These are phyloP conservation scores for Galleria mellonella DNA, from an alignment of 1,140 invertebrate genomes.

Conservation along the genomic window DNA sequence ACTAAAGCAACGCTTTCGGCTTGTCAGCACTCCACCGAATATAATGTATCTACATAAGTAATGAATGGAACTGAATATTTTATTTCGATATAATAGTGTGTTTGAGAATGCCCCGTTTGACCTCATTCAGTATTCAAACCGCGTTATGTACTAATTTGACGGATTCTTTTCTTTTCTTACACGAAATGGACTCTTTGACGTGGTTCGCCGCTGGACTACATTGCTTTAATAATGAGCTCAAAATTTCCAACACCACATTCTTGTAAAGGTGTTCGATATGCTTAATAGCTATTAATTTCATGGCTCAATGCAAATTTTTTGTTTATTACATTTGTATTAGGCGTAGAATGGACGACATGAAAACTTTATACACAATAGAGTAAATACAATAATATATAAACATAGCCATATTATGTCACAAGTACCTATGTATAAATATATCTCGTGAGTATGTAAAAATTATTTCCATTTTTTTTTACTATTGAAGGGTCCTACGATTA, in stretches of 20 bases:
- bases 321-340: too few relatives aligned
- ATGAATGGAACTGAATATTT: slow-evolving; percentile 70
- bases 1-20: slow-evolving; percentile 54
- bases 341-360: too few relatives aligned
- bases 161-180: slow-evolving; percentile 40
- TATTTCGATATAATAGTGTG: slow-evolving; percentile 59
- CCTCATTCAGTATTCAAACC: slow-evolving; percentile 68
- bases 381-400: too few relatives aligned
- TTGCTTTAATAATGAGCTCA: slow-evolving; percentile 2
- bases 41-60: slow-evolving; percentile 43
- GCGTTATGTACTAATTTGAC: slow-evolving; percentile 60
- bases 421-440: too few relatives aligned
- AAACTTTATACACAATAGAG: too few relatives aligned
- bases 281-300: too few relatives aligned
- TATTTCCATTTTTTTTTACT: too few relatives aligned
- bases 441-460: too few relatives aligned
- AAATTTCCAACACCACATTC: slow-evolving; percentile 7
- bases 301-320: too few relatives aligned
- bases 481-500: too few relatives aligned
- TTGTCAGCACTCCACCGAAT: slow-evolving; percentile 30
- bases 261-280: too few relatives aligned
- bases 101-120: slow-evolving; percentile 65
- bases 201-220: slow-evolving; percentile 19
- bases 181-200: slow-evolving; percentile 36
- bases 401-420: too few relatives aligned